These are phyloP conservation scores for Cryptotermes secundus DNA, from an alignment of 1,140 invertebrate species.

Conservation along the genomic window DNA sequence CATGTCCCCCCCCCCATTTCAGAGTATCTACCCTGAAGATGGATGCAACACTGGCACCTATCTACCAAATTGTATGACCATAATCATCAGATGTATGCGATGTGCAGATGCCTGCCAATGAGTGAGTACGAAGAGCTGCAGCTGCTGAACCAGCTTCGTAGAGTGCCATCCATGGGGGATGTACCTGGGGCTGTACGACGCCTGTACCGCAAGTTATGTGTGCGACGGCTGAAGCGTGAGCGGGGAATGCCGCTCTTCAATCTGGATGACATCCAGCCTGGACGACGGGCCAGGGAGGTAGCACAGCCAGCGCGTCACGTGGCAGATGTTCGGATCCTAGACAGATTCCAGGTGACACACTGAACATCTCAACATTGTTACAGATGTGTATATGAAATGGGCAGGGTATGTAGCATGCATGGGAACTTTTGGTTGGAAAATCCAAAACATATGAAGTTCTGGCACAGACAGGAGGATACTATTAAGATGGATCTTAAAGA, in stretches of 20 bases:
- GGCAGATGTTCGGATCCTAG: slow-evolving; percentile 42
- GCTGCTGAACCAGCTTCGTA: slow-evolving; percentile 53
- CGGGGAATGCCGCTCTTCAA: slow-evolving; percentile 58
- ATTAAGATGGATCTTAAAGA: too few species aligned
- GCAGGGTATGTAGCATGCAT: not conserved
- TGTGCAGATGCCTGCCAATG: slow-evolving; percentile 49
- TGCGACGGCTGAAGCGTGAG: slow-evolving; percentile 60
- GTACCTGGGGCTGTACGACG: slow-evolving; percentile 50
- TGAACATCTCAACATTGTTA: not conserved
- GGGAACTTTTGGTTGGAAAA: not conserved
- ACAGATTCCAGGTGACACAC: slow-evolving; percentile 31
- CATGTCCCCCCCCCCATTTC: too few species aligned
- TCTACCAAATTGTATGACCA: too few species aligned
- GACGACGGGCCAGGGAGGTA: not conserved
- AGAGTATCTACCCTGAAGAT: too few species aligned
- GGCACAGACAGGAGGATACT: not conserved
- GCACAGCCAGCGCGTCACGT: slow-evolving; percentile 10
- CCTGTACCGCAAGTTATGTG: slow-evolving; percentile 58
- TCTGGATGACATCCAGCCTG: slow-evolving; percentile 50
- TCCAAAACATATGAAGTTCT: not conserved
- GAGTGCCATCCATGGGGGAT: slow-evolving; percentile 44
- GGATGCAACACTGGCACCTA: too few species aligned
- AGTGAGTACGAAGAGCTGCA: slow-evolving; percentile 59
- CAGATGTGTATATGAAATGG: not conserved
- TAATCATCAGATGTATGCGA: too few species aligned